Base-by-base conservation (phyloP, 1,140 invertebrate genomes). In the Diabrotica undecimpunctata region DNA sequence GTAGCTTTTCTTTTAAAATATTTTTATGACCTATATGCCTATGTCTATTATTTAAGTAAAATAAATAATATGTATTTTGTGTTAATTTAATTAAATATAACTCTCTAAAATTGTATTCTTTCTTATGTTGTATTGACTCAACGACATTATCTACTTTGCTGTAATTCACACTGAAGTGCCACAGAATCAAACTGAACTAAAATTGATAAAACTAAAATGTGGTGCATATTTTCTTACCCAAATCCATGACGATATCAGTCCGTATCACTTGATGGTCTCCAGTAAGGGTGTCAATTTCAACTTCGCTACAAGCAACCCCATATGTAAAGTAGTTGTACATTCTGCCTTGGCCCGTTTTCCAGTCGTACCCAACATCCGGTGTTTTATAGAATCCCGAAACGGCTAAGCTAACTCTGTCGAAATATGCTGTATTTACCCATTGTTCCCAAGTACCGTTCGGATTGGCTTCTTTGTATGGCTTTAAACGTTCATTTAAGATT, bases 171-270 rank as follows among this genome's bases (percentile, higher is more conserved):
- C 25, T 25, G 25, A 25, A 4, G 25, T 25, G 4, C 4, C 1
- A 25, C 1, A 25, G 1, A 25, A 25, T 25, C 25, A 25, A 25
- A 25, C 25, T 25, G 4, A 25, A 25, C 25, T 25, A 25, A 25
- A 25, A 25, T 25, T 25, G 25, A n/a, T n/a, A n/a, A n/a, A n/a
- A 25, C 25, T 25, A 25, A n/a, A n/a, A 25, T 25, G 25, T 4
- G 11, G 25, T 56, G 25, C 11, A 14, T 7, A 55, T 55, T 11
- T 5, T 52, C 64, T 65, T 67, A 75, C 86, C 86, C 59, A 97
- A 83, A 81, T 98, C 96, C 95, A 97, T 97, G 0, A 98, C 93
- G 71, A 98, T 97, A 73, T 98, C 93, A 4, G 91, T 92, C 75
- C 88, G 84, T 54, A 95, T 75, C 7, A 97, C 88, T 80, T 91